These are phyloP conservation scores for Trochalopteron elliotii DNA, from an alignment of 2,113 vertebrate species.

Conservation along the genomic window DNA sequence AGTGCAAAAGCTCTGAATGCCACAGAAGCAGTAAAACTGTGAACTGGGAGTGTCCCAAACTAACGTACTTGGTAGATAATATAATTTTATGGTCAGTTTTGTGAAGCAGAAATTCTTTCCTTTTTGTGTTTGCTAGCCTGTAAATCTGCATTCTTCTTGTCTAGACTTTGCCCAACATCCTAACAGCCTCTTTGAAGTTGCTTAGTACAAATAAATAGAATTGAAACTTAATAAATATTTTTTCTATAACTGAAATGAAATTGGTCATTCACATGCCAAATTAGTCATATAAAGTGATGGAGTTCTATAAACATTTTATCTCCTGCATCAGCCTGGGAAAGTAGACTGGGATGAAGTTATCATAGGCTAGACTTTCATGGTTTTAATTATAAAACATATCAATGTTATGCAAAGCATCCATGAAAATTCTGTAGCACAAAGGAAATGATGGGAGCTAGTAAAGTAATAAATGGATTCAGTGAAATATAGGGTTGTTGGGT, in stretches of 20 bases:
- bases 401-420: constrained; percentile 36
- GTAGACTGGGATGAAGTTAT: constrained; percentile 11
- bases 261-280: constrained; percentile 6
- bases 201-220: constrained; percentile 48
- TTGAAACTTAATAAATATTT: constrained; percentile 49
- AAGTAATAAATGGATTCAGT: constrained; percentile 1
- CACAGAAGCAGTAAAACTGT: constrained; percentile 13
- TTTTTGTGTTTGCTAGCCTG: constrained; percentile 38
- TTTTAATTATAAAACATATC: constrained; percentile 45
- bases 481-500: background rate
- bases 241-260: constrained; percentile 5
- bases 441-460: background rate
- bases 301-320: constrained; percentile 46
- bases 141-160: constrained; percentile 65
- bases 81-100: constrained; percentile 41
- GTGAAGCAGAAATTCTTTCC: constrained; percentile 52
- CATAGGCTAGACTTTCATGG: constrained; percentile 26
- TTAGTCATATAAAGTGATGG: constrained; percentile 27
- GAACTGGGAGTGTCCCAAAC: background rate
- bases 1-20: background rate
- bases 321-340: constrained; percentile 36
- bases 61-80: constrained; percentile 1
- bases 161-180: constrained; percentile 50
- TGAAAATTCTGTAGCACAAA: constrained; percentile 1
- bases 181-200: constrained; percentile 49